A percentile compares a stretch with the other conserved stretches of the same genome.
Conservation (phyloP, 2,888 invertebrate genomes). For the Phortica okadai region DNA sequence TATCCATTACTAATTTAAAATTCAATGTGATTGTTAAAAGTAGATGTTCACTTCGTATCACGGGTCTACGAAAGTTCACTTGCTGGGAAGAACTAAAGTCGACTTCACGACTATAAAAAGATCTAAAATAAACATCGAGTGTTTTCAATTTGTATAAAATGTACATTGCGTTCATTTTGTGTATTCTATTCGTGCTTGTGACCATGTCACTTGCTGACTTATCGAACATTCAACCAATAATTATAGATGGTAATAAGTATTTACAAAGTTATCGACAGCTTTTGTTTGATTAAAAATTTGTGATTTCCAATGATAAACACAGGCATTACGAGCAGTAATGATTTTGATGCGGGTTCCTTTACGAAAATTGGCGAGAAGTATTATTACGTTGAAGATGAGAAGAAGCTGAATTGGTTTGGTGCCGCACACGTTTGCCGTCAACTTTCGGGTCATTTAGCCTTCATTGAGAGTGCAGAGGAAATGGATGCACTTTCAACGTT, state of each 20-base stretch:
- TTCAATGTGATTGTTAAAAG: too few species aligned
- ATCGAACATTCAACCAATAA: conserved; percentile 13
- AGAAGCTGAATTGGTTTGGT: conserved; percentile 42
- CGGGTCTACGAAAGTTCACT: too few species aligned
- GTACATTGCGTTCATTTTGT: neutral
- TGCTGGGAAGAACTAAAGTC: too few species aligned
- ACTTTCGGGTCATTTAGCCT: conserved; percentile 45
- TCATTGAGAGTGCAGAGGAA: conserved; percentile 42
- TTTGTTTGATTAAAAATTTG: too few species aligned
- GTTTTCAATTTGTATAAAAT: neutral
- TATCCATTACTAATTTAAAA: too few species aligned
- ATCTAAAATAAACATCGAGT: neutral
- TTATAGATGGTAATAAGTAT: conserved; percentile 21
- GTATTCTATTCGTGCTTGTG: neutral
- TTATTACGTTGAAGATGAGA: conserved; percentile 36
- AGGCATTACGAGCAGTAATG: conserved; percentile 4
- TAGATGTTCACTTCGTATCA: too few species aligned
- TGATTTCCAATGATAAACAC: neutral
- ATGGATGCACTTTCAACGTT: conserved; percentile 42
- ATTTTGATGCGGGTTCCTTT: conserved; percentile 2
- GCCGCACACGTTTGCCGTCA: conserved; percentile 45
- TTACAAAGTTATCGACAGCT: neutral
- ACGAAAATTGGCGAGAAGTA: conserved; percentile 44
- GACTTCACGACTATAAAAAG: too few species aligned
- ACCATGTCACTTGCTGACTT: neutral